Base-by-base conservation (phyloP, 2,888 invertebrate species). In the Pristionchus entomophagus region DNA sequence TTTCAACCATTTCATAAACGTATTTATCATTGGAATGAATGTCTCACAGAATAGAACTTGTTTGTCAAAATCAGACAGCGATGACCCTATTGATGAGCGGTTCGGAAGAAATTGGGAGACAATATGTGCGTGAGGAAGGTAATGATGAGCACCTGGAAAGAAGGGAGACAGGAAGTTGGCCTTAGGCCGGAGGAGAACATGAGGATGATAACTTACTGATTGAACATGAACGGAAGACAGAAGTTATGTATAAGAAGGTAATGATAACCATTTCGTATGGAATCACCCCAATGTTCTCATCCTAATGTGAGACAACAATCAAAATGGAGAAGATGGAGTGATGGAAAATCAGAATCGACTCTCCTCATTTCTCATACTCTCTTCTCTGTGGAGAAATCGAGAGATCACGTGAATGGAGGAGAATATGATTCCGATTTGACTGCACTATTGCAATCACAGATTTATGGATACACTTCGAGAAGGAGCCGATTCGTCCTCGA, bases 11-110 rank as follows among this genome's bases (percentile, higher is more conserved):
- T 32, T 2, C 62, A 2, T 19, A 65, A 29, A 26, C n/a, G n/a
- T 6, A 38, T 73, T 73, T 73, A 73, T 73, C 73, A 12, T 14
- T 73, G 73, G 73, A 73, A 73, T 73, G 73, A 38, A n/a, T n/a
- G 22, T 45, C 38, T 26, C 26, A 26, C n/a, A 73, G 73, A 35
- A 41, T 8, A 2, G 38, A 45, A 19, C 8, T 6, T 29, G 3
- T 12, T n/a, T 26, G 1, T 41, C 73, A 6, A 22, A n/a, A 69
- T 32, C 69, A 32, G 69, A 65, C 65, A 65, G 62, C 5, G 12
- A 26, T 45, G 41, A 73, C 73, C 73, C 73, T 26, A 73, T 14
- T 41, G 45, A 26, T 73, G 73, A 73, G n/a, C 41, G 41, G 22
- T 45, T 45, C 45, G 14, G 22, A 41, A 26, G 22, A 41, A 35